Conservation (phyloP, 2,888 invertebrate genomes). For the Stenotaenia linearis region DNA sequence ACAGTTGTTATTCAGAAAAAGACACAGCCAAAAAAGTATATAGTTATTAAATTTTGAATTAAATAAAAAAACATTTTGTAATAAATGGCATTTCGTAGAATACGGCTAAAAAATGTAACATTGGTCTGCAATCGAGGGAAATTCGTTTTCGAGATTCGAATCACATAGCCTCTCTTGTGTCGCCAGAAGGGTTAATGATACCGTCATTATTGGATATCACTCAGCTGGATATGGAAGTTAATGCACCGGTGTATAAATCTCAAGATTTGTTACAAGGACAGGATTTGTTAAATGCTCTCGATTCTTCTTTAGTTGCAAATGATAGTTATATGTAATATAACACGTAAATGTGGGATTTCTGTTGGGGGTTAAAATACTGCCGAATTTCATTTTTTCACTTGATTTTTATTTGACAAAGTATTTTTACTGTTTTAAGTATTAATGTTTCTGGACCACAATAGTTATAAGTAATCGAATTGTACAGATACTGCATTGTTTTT, state of each 20-base stretch:
- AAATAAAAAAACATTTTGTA: neutral
- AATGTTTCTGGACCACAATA: neutral
- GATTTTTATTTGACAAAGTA: neutral
- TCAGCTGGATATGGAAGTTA: slow-evolving; percentile 54
- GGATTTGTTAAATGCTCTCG: slow-evolving; percentile 52
- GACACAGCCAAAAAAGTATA: neutral
- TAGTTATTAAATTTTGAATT: neutral
- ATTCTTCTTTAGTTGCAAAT: slow-evolving; percentile 38
- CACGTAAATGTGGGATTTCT: neutral
- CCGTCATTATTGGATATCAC: slow-evolving; percentile 49
- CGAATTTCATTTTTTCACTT: neutral
- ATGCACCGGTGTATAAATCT: slow-evolving; percentile 50
- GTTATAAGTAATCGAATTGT: neutral
- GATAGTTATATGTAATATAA: neutral
- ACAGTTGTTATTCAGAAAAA: slow-evolving; percentile 65
- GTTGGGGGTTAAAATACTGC: neutral
- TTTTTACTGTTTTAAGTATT: neutral
- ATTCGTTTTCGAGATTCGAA: neutral
- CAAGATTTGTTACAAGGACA: slow-evolving; percentile 51
- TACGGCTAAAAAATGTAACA: neutral
- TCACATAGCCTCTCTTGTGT: slow-evolving; percentile 21
- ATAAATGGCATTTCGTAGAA: neutral
- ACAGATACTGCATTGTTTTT: neutral
- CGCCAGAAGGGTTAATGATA: slow-evolving; percentile 31
- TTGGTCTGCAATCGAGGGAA: neutral